Base-by-base conservation (phyloP, 2,888 invertebrate species). In the Monochamus alternatus region DNA sequence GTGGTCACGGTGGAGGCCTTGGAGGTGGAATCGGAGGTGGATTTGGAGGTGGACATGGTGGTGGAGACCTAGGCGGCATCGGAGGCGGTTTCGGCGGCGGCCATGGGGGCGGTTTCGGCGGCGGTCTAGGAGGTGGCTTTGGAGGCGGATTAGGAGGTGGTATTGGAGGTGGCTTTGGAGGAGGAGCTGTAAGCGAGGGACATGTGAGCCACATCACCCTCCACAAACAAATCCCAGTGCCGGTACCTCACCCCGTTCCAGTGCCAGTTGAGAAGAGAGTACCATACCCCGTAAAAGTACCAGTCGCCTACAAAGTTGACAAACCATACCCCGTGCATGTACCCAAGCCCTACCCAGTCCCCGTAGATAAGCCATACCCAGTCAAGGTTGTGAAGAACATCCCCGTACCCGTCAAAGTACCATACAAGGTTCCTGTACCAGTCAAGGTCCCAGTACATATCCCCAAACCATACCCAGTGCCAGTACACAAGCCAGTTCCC, bases 251-350 rank as follows among this genome's bases (percentile, higher is more conserved):
- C 88, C 84, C 83, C 0, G 79, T 80, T 32, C 94, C 95, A 65
- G 94, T 94, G 5, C 90, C 90, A 43, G 84, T 88, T 12, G 94
- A 94, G 88, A 95, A 93, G 90, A 93, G 91, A 86, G 92, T 94
- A 77, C 94, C 93, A 80, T 92, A 92, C 69, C 85, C 86, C 12
- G 87, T 88, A 1, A 91, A 91, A 69, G 91, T 90, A 80, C 89
- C 92, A 62, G 89, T 92, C 44, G 84, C 91, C 1, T 90, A 91
- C 0, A 89, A 90, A 38, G 89, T 91, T 72, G 92, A 90, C 89
- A 91, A 90, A 89, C 92, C 92, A 63, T 92, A 92, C 89, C 92
- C 93, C 74, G 92, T 93, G 22, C 91, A 91, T 81, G 92, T 92
- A 59, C 92, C 92, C 3, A 90, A 91, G 88, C 93, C 93, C 22